Base-by-base conservation (phyloP, 2,888 invertebrate genomes). In the Ecdyonurus torrentis region DNA sequence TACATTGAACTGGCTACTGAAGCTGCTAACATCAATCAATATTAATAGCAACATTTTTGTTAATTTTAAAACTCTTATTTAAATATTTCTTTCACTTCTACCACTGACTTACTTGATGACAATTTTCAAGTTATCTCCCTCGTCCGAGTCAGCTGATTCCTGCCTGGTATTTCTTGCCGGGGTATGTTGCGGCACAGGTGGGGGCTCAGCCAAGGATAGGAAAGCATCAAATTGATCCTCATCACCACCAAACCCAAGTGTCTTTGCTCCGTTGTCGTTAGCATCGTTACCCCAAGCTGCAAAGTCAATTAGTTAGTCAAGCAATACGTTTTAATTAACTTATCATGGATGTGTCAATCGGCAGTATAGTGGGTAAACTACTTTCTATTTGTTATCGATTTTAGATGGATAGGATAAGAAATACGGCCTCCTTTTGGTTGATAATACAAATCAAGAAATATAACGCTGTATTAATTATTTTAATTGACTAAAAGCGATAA, bases 171-270 rank as follows among this genome's bases (percentile, higher is more conserved):
- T 20, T n/a, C 23, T 55, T 1, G 63, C 15, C 19, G 63, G 58
- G 2, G 62, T 84, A 67, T 82, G 81, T 64, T 85, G 83, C 1
- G 85, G 84, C 1, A 82, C 81, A 1, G 62, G 62, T 1, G 79
- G 77, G 1, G 91, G 90, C 60, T 88, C 89, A 63, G 83, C 84
- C 82, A 91, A 82, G 22, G 85, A 84, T 63, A 93, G 77, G 69
- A 77, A 78, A 22, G 74, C 71, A 67, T 78, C 78, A 68, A 77
- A 77, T 66, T 69, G 62, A 67, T 69, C 67, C 61, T 70, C 74
- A 74, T 91, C 91, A 0, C 85, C 83, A 70, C 91, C 92, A 70
- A 90, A 90, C 0, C 83, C 83, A 66, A 87, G 87, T 0, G 70
- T 65, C 62, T 87, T 85, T 63, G 78, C 81, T 61, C 85, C 88